A percentile compares a stretch with the other conserved stretches of the same genome.
These are phyloP conservation scores for Microcaecilia unicolor DNA, from an alignment of 2,797 vertebrate species.

Conservation along the genomic window DNA sequence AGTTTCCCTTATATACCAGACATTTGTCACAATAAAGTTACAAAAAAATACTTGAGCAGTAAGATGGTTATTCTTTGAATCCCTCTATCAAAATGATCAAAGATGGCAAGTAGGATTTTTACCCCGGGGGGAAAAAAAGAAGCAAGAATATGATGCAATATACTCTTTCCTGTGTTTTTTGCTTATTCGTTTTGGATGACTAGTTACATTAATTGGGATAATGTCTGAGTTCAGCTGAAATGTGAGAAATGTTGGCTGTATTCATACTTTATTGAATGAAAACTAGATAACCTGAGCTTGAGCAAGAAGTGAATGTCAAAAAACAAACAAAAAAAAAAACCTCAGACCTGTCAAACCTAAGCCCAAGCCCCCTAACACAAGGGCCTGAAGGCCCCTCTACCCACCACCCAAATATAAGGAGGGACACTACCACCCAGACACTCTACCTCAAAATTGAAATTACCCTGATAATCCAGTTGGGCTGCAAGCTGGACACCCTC, in stretches of 20 bases:
- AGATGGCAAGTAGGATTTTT: not conserved
- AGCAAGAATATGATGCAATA: not conserved
- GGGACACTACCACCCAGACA: too few relatives aligned
- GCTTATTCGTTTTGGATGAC: not conserved
- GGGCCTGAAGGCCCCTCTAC: too few relatives aligned
- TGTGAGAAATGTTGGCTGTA: not conserved
- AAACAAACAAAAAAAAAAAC: too few relatives aligned
- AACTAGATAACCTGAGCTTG: too few relatives aligned
- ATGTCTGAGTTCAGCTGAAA: not conserved
- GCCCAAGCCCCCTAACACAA: too few relatives aligned
- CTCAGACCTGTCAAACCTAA: too few relatives aligned
- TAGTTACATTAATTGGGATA: not conserved
- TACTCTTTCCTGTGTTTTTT: not conserved
- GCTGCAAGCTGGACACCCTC: too few relatives aligned
- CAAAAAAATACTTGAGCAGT: conserved; percentile 19
- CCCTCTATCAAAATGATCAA: conserved; percentile 2
- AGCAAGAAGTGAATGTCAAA: too few relatives aligned
- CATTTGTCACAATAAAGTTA: conserved; percentile 23
- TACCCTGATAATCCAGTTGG: too few relatives aligned
- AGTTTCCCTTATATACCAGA: conserved; percentile 30
- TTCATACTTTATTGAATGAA: too few relatives aligned
- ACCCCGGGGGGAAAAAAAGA: not conserved
- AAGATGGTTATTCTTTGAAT: conserved; percentile 18
- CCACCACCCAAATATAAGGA: too few relatives aligned
- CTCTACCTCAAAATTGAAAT: too few relatives aligned